Base-by-base conservation (phyloP, 2,797 vertebrate genomes). In the Pogoniulus pusillus region DNA sequence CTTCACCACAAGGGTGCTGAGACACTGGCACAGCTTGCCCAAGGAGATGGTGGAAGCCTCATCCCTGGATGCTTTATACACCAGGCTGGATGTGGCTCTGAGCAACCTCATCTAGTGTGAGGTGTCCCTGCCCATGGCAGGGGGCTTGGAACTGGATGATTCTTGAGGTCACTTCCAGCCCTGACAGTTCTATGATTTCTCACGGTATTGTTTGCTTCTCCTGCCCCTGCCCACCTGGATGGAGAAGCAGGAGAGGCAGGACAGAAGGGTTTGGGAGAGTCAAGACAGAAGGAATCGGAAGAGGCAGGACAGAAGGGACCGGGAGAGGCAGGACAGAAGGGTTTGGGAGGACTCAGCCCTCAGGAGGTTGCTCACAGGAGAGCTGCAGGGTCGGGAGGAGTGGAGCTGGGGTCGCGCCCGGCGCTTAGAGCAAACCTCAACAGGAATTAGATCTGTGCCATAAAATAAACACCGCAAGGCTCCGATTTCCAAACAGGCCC, bases 401-500 rank as follows among this genome's bases (percentile, higher is more conserved):
- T 0, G 1, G 89, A 93, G 93, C 74, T 91, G 83, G 69, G 87
- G 91, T 84, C 39, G 0, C 72, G 86, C 89, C 88, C 94, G 1
- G 41, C 73, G 82, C 92, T 95, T 86, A 64, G 37, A 91, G 85
- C 85, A 86, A 87, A 85, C 91, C 37, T 90, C 91, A 60, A 86
- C 87, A 76, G 93, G 91, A 96, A 94, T 95, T 86, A 75, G 75
- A 93, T 79, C 84, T 94, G 82, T 72, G 84, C 93, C 71, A 37
- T 94, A 89, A 96, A 96, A 92, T 93, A 95, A 96, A 95, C 78
- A 94, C 62, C 51, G 34, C 49, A 47, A 89, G 92, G 68, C 81
- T 84, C 91, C 72, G 37, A 94, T 94, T 91, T 95, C 90, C 96
- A 95, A 96, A 96, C 96, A 96, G 91, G 90, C 92, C 83, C 70